Evolutionary conservation across 2,113 vertebrate genomes (phyloP).

Genomic region (Sceloporus tristichus): DNA sequence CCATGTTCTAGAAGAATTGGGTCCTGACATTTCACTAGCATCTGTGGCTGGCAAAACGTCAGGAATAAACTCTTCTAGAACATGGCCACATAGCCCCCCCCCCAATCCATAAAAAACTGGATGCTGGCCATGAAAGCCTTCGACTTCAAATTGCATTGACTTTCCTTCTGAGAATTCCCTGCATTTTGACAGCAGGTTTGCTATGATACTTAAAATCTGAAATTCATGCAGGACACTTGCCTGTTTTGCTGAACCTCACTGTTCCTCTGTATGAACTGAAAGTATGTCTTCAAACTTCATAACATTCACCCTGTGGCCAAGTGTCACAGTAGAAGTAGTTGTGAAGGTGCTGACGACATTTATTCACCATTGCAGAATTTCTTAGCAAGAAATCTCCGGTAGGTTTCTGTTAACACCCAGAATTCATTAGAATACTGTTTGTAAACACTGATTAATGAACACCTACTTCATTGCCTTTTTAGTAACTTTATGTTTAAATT

Average conservation of each 20-base stretch:
- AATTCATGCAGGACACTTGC: not conserved
- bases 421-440: not conserved
- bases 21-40: too few relatives aligned
- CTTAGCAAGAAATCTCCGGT: not conserved
- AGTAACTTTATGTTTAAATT: not conserved
- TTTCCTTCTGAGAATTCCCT: not conserved
- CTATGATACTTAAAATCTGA: not conserved
- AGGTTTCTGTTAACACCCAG: not conserved
- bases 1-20: too few relatives aligned
- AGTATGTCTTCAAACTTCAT: not conserved
- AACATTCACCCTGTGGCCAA: not conserved
- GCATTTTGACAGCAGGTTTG: not conserved
- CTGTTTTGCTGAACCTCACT: not conserved
- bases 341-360: not conserved
- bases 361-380: not conserved
- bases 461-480: not conserved
- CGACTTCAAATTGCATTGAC: not conserved
- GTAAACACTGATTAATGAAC: not conserved
- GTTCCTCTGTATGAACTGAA: not conserved
- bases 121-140: too few relatives aligned
- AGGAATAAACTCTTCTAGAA: too few relatives aligned
- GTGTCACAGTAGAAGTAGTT: not conserved
- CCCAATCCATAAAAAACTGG: too few relatives aligned
- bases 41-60: too few relatives aligned
- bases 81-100: too few relatives aligned